Evolutionary conservation across 2,888 invertebrate genomes (phyloP).

Genomic region (Euphydryas editha): DNA sequence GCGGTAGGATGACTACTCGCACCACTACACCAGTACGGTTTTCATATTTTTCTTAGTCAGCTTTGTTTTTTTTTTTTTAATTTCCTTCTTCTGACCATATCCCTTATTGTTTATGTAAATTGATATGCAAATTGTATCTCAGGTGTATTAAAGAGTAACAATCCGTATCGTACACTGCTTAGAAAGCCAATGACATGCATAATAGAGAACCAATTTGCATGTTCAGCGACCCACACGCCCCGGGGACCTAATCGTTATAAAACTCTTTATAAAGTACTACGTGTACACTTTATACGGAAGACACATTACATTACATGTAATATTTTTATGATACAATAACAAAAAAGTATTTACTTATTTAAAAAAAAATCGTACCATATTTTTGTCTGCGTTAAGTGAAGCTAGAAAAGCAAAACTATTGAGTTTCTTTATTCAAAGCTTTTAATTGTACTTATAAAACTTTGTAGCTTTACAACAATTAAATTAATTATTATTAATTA

Average conservation of each 20-base stretch:
- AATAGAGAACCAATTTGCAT: constrained; percentile 25
- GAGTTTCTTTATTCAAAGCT: no score
- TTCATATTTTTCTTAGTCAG: not conserved
- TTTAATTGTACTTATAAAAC: no score
- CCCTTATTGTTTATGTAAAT: not conserved
- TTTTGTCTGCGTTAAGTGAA: no score
- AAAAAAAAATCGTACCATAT: no score
- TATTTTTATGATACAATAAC: no score
- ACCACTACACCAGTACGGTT: no score
- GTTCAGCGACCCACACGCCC: not conserved
- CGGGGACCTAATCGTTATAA: not conserved
- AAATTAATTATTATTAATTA: no score
- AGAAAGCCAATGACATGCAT: constrained; percentile 20
- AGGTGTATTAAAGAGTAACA: constrained; percentile 14
- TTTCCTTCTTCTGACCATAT: not conserved
- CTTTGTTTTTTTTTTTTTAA: not conserved
- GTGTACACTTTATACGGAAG: not conserved
- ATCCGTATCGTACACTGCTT: constrained; percentile 9
- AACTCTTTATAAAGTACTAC: not conserved
- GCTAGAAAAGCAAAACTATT: no score
- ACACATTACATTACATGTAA: not conserved
- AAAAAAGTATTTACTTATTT: no score
- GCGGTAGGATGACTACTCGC: no score
- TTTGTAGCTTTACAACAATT: no score
- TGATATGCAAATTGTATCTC: constrained; percentile 1